Conservation (phyloP, 2,113 vertebrate genomes). For the Seriola quinqueradiata region DNA sequence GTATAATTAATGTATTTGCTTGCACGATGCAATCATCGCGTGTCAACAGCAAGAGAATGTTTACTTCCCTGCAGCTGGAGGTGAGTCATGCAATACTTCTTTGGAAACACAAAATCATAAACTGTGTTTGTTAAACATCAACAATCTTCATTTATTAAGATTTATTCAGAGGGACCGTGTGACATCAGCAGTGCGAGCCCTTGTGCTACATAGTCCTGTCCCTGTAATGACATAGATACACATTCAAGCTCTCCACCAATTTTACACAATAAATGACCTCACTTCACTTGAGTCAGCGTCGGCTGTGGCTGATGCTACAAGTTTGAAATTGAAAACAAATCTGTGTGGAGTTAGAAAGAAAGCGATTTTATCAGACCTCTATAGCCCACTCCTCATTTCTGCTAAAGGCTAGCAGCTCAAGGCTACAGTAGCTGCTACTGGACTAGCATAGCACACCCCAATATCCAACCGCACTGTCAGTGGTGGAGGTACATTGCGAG, state of each 20-base stretch:
- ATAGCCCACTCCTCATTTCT: no score
- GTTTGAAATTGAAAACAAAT: no score
- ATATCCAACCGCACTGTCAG: no score
- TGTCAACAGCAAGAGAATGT: slow-evolving; percentile 43
- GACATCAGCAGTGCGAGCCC: background rate
- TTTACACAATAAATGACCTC: background rate
- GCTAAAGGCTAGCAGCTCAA: no score
- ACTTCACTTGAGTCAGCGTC: no score
- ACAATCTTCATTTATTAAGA: slow-evolving; percentile 15
- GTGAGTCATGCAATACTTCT: slow-evolving; percentile 10
- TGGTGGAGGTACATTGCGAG: no score
- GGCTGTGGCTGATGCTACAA: no score
- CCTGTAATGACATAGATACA: background rate
- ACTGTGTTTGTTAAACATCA: slow-evolving; percentile 19
- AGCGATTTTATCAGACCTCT: no score
- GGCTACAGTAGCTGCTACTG: no score
- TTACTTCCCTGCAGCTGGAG: slow-evolving; percentile 11
- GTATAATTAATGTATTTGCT: slow-evolving; percentile 53
- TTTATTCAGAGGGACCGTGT: slow-evolving; percentile 11
- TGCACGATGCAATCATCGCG: slow-evolving; percentile 11
- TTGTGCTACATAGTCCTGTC: background rate
- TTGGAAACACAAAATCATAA: slow-evolving; percentile 27
- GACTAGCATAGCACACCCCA: no score
- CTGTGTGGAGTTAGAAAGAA: no score
- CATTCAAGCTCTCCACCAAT: slow-evolving; percentile 4